Evolutionary conservation across 2,797 vertebrate genomes (phyloP).

Genomic region (Ceyx erithaca): DNA sequence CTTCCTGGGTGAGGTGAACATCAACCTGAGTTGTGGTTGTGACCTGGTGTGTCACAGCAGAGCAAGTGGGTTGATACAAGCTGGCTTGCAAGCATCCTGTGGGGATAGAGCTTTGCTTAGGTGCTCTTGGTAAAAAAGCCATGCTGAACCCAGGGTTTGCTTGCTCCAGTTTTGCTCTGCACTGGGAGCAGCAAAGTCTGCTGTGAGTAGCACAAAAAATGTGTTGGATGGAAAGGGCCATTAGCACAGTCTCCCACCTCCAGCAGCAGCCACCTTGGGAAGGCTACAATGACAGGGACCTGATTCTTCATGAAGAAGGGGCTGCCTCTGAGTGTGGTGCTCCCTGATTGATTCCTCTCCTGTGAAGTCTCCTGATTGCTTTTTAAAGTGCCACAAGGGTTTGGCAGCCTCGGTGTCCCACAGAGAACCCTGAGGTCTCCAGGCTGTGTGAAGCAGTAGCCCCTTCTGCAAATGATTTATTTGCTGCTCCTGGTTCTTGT

Average conservation of each 20-base stretch:
- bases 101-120: too few relatives aligned
- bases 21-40: neutral
- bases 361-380: rapidly evolving
- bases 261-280: neutral
- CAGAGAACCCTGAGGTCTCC: neutral
- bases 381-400: neutral
- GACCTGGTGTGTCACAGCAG: neutral
- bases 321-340: neutral
- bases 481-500: neutral
- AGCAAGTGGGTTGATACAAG: neutral
- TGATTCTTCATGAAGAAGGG: neutral
- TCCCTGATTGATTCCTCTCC: rapidly evolving
- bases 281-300: neutral
- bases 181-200: too few relatives aligned
- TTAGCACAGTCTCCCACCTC: neutral
- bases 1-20: neutral
- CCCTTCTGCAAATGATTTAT: neutral
- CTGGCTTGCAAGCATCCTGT: too few relatives aligned
- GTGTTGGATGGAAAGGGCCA: neutral
- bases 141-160: neutral
- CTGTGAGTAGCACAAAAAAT: too few relatives aligned
- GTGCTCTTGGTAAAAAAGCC: neutral
- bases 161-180: neutral
- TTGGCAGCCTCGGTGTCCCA: neutral
- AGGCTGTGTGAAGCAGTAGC: neutral